phyloP scores from a whole-genome alignment of 2,888 invertebrate species.

The Neoaliturus tenellus region DNA sequence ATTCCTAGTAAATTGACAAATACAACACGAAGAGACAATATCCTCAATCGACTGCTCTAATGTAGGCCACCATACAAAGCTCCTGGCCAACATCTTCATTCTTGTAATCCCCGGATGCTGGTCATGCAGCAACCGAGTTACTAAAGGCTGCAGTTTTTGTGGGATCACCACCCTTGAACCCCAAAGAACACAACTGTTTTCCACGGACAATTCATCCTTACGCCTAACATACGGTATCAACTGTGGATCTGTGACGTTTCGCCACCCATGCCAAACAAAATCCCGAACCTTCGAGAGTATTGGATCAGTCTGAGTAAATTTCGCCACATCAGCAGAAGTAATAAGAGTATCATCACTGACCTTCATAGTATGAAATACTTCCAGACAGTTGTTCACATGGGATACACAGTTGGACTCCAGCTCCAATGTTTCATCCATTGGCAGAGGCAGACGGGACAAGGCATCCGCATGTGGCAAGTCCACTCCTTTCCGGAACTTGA shows the following conservation, averaged over 20 bases:
- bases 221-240: neutral
- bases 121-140: neutral
- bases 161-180: constrained; percentile 41
- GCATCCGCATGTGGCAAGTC: neutral
- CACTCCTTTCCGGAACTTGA: neutral
- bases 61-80: neutral
- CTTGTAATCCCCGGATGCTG: neutral
- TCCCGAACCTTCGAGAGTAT: neutral
- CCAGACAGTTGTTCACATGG: neutral
- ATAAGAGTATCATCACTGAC: neutral
- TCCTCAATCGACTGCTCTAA: neutral
- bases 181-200: constrained; percentile 4
- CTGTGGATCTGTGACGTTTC: neutral
- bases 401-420: neutral
- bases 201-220: neutral
- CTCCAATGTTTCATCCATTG: neutral
- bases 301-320: neutral
- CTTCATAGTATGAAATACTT: neutral
- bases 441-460: neutral
- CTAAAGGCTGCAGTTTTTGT: neutral
- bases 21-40: neutral
- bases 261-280: constrained; percentile 2
- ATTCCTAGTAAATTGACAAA: neutral
- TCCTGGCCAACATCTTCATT: neutral
- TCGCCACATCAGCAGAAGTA: neutral